Evolutionary conservation across 2,113 vertebrate species (phyloP), one percentile per base, ranked within the genome.

Genomic region (Nothocercus nigrocapillus): DNA sequence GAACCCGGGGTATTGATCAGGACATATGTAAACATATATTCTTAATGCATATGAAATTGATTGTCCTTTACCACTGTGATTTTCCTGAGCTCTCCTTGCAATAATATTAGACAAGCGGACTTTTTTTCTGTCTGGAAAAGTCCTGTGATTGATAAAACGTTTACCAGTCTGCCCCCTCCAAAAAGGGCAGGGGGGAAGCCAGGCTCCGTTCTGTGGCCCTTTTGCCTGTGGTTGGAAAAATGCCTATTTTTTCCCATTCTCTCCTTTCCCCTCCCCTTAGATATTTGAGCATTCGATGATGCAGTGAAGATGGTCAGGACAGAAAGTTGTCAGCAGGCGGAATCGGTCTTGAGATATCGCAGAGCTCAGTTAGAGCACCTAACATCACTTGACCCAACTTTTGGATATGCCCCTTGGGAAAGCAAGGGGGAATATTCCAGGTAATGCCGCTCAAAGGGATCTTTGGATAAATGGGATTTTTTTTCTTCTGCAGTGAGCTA

Each of bases 251-350:
- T 78, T 14, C 0, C 72, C 40, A 24, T 1, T 19, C 90, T 80
- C 70, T 49, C 54, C 30, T 85, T 76, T 69, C 21, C 90, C 30
- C 9, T 36, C 40, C 45, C n/a, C 17, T 40, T 4, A 0, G n/a
- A 5, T 8, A 0, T 53, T 84, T 44, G 58, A 58, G 59, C 45
- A 38, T 14, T 81, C 49, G 17, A n/a, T 28, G 63, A 63, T 22
- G 14, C 34, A 40, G 49, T 4, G 45, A 78, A 3, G 42, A 45
- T 75, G 47, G 2, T 2, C 2, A 6, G 14, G 87, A 17, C 44
- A 87, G 89, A 61, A 22, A 42, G 89, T 51, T 85, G 81, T 28
- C 81, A 73, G 9, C 40, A 73, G 63, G 84, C 77, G 84, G 54
- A 88, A 86, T 22, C 61, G 58, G 56, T 40, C 89, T 82, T 85